Evolutionary conservation across 2,888 invertebrate species (phyloP).

Genomic region (Calameuta idolon): DNA sequence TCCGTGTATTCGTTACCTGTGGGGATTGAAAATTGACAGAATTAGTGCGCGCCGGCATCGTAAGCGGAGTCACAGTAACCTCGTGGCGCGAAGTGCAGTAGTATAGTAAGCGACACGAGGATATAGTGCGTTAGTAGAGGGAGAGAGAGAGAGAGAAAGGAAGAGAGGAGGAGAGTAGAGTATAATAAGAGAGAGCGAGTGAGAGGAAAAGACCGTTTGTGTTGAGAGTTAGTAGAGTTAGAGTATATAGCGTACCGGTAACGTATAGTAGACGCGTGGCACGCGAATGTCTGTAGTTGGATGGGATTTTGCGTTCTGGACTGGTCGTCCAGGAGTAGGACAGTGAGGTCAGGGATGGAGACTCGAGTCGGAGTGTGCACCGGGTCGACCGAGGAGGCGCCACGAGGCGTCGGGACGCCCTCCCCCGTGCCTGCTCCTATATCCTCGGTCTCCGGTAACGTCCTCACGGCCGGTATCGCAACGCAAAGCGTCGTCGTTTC

Average conservation of each 20-base stretch:
- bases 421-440: constrained; percentile 43
- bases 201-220: background rate
- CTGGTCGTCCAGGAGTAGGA: constrained; percentile 21
- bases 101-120: background rate
- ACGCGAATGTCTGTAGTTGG: constrained; percentile 44
- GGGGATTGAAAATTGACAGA: background rate
- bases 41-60: background rate
- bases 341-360: constrained; percentile 42
- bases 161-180: background rate
- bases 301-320: constrained; percentile 37
- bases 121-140: background rate
- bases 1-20: background rate
- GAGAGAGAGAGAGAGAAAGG: background rate
- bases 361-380: constrained; percentile 38
- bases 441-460: constrained; percentile 12
- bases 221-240: background rate
- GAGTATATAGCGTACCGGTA: constrained; percentile 3
- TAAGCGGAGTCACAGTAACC: background rate
- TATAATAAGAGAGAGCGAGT: background rate
- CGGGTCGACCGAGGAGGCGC: constrained; percentile 42
- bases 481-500: constrained; percentile 32
- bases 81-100: background rate
- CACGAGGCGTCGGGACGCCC: constrained; percentile 54
- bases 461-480: constrained; percentile 11
- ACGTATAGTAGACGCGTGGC: constrained; percentile 10